These are phyloP conservation scores for Oncorhynchus keta DNA, from an alignment of 2,113 vertebrate genomes.

Conservation along the genomic window DNA sequence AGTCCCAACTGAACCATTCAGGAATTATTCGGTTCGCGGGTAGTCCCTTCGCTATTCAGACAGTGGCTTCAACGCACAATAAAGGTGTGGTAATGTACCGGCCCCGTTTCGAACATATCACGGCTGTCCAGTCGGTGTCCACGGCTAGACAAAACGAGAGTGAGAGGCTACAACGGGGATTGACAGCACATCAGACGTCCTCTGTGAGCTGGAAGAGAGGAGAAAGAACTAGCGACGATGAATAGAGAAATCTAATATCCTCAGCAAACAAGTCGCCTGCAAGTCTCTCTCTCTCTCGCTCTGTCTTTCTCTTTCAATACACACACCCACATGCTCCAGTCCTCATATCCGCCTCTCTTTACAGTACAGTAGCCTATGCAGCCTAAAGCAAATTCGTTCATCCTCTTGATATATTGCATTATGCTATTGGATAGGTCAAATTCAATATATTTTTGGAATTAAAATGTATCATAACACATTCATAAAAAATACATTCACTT, in stretches of 20 bases:
- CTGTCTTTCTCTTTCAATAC: not conserved
- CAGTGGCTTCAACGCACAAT: not conserved
- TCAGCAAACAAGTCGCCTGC: not conserved
- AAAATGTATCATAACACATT: too few species aligned
- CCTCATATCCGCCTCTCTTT: too few species aligned
- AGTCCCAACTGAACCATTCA: too few species aligned
- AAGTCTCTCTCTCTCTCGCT: not conserved
- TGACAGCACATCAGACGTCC: slow-evolving; percentile 19
- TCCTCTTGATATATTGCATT: too few species aligned
- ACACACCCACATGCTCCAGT: not conserved
- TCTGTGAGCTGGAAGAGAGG: not conserved
- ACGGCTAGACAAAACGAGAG: not conserved
- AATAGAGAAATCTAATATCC: too few species aligned
- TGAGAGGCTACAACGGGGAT: slow-evolving; percentile 29
- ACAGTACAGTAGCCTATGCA: too few species aligned
- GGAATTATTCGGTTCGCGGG: not conserved
- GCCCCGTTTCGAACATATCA: slow-evolving; percentile 25
- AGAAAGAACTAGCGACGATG: not conserved
- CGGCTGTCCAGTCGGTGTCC: not conserved
- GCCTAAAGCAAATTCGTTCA: too few species aligned
- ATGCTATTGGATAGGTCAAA: too few species aligned
- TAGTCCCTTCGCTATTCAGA: not conserved
- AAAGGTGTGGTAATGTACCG: slow-evolving; percentile 19
- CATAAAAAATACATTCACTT: too few species aligned
- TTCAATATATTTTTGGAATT: too few species aligned